Conservation (phyloP, 2,888 invertebrate species). For the Diarsia mendica region DNA sequence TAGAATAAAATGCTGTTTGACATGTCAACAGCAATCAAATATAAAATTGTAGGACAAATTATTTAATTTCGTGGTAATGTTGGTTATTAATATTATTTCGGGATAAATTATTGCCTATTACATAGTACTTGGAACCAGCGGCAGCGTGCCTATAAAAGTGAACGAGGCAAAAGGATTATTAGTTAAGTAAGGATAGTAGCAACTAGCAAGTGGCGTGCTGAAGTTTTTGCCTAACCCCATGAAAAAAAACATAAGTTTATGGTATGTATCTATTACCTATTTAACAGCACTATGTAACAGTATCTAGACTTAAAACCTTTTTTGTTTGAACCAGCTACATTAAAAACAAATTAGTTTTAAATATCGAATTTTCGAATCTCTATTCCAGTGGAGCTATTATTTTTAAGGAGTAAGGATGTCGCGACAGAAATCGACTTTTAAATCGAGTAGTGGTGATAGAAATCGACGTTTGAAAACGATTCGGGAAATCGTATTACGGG, state of each 20-base stretch:
- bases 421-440: slow-evolving; percentile 40
- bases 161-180: neutral
- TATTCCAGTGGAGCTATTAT: slow-evolving; percentile 38
- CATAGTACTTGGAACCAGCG: neutral
- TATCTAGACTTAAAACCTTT: neutral
- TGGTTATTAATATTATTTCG: neutral
- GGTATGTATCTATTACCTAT: neutral
- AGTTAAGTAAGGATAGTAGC: neutral
- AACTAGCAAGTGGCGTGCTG: neutral
- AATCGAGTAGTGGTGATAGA: slow-evolving; percentile 48
- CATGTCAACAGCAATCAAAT: slow-evolving; percentile 27
- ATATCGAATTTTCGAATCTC: slow-evolving; percentile 28
- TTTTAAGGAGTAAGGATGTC: slow-evolving; percentile 35
- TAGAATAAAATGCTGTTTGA: slow-evolving; percentile 16
- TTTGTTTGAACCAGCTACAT: neutral
- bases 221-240: neutral
- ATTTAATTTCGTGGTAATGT: slow-evolving; percentile 6
- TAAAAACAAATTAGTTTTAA: slow-evolving; percentile 6
- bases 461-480: slow-evolving; percentile 45
- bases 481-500: slow-evolving; percentile 33
- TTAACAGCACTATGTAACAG: neutral
- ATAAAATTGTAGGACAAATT: slow-evolving; percentile 18
- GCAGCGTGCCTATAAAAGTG: neutral
- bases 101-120: neutral
- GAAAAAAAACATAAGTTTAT: neutral